Evolutionary conservation across 2,888 invertebrate species (phyloP).

Genomic region (Lithodes maja): DNA sequence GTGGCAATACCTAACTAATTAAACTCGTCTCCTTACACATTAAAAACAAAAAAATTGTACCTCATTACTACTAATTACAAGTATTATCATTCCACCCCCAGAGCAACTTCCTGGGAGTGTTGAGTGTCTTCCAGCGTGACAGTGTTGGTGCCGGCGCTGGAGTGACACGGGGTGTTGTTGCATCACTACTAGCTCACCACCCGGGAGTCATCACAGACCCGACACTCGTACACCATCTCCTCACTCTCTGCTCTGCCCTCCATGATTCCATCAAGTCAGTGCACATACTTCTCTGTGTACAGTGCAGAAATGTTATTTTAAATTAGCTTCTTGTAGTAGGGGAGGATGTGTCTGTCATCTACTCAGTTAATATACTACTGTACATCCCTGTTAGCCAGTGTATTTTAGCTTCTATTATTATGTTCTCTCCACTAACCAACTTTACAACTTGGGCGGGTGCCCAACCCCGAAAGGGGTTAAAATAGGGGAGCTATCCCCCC

Average conservation of each 20-base stretch:
- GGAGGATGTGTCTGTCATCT: too few species aligned
- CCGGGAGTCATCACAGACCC: conserved; percentile 84
- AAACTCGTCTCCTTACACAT: neutral
- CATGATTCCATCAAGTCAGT: conserved; percentile 95
- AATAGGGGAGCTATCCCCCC: too few species aligned
- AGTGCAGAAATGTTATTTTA: too few species aligned
- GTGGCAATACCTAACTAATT: too few species aligned
- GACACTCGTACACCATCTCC: conserved; percentile 89
- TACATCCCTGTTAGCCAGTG: too few species aligned
- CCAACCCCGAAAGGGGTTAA: too few species aligned
- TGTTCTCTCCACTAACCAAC: too few species aligned
- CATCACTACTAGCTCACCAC: conserved; percentile 75
- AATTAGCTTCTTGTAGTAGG: too few species aligned
- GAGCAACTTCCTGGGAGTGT: conserved; percentile 92
- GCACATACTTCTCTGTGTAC: conserved; percentile 12
- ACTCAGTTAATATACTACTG: too few species aligned
- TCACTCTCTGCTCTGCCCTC: conserved; percentile 90
- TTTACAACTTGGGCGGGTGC: too few species aligned
- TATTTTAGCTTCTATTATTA: too few species aligned
- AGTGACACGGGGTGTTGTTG: conserved; percentile 87
- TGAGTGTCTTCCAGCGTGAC: conserved; percentile 93
- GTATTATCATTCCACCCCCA: conserved; percentile 73
- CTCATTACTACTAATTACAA: neutral
- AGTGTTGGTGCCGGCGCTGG: conserved; percentile 82
- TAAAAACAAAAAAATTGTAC: neutral